Evolutionary conservation across 2,888 invertebrate genomes (phyloP).

Genomic region (Maniola hyperantus): DNA sequence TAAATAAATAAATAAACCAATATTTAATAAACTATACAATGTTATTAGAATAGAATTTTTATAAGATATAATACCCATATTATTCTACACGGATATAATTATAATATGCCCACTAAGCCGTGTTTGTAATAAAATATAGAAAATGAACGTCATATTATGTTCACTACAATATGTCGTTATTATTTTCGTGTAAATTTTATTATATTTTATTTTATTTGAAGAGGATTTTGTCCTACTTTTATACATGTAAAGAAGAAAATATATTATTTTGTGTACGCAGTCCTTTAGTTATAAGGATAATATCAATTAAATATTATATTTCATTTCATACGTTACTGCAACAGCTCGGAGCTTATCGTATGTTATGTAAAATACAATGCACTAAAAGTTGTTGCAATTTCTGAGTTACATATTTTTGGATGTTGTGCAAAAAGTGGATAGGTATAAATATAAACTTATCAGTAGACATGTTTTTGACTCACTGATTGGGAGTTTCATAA

Average conservation of each 20-base stretch:
- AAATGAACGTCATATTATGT: not conserved
- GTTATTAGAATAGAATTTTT: too few species aligned
- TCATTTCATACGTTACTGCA: slow-evolving; percentile 18
- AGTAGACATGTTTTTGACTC: too few species aligned
- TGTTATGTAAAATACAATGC: slow-evolving; percentile 10
- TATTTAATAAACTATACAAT: too few species aligned
- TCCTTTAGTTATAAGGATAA: not conserved
- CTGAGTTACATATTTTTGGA: not conserved
- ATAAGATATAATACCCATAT: too few species aligned
- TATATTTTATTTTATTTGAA: not conserved
- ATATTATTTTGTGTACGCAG: slow-evolving; percentile 10
- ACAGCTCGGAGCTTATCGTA: slow-evolving; percentile 14
- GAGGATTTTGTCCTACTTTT: not conserved
- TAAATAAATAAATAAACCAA: not conserved
- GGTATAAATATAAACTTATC: too few species aligned
- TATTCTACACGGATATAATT: too few species aligned
- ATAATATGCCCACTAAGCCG: too few species aligned
- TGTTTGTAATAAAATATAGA: not conserved
- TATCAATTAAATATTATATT: slow-evolving; percentile 16
- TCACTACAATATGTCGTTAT: too few species aligned
- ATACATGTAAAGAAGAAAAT: not conserved
- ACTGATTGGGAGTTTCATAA: too few species aligned
- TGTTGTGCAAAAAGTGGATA: not conserved
- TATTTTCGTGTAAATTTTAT: not conserved
- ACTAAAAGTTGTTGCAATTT: slow-evolving; percentile 8